Evolutionary conservation across 2,113 vertebrate genomes (phyloP).

Genomic region (Vidua chalybeata): DNA sequence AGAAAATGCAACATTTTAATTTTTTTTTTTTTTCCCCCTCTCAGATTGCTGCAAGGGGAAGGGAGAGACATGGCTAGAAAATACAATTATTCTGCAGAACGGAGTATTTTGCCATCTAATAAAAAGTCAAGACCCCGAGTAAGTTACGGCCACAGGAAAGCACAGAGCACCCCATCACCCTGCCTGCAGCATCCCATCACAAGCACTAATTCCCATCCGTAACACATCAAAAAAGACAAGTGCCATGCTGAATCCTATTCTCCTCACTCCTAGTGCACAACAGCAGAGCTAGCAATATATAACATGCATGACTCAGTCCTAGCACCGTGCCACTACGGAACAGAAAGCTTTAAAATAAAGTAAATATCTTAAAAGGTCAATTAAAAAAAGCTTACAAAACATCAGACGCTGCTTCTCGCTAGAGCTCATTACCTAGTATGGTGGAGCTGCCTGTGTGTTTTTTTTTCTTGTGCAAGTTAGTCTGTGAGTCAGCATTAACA

Average conservation of each 20-base stretch:
- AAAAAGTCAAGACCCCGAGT: slow-evolving; percentile 24
- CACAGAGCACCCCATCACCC: background rate
- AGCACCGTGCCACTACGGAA: slow-evolving; percentile 1
- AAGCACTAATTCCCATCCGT: slow-evolving; percentile 1
- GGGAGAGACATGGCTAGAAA: background rate
- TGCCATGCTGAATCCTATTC: slow-evolving; percentile 55
- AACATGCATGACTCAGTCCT: slow-evolving; percentile 66
- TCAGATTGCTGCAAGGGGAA: background rate
- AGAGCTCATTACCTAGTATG: slow-evolving; percentile 65
- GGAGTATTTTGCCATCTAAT: slow-evolving; percentile 11
- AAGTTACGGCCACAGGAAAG: background rate
- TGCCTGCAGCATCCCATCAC: background rate
- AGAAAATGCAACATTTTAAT: background rate
- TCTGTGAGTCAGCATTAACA: slow-evolving; percentile 72
- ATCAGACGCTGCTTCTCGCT: slow-evolving; percentile 61
- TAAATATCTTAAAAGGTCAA: slow-evolving; percentile 57
- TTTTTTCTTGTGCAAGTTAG: slow-evolving; percentile 65
- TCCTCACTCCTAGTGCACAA: slow-evolving; percentile 39
- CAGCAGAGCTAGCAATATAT: slow-evolving; percentile 42
- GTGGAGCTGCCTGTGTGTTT: slow-evolving; percentile 56
- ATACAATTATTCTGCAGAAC: slow-evolving; percentile 43
- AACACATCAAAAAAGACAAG: slow-evolving; percentile 54
- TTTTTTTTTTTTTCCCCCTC: background rate
- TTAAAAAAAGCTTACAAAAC: slow-evolving; percentile 66
- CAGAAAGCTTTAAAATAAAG: slow-evolving; percentile 47